Evolutionary conservation across 1,140 invertebrate genomes (phyloP).

Genomic region (Drosophila novamexicana): DNA sequence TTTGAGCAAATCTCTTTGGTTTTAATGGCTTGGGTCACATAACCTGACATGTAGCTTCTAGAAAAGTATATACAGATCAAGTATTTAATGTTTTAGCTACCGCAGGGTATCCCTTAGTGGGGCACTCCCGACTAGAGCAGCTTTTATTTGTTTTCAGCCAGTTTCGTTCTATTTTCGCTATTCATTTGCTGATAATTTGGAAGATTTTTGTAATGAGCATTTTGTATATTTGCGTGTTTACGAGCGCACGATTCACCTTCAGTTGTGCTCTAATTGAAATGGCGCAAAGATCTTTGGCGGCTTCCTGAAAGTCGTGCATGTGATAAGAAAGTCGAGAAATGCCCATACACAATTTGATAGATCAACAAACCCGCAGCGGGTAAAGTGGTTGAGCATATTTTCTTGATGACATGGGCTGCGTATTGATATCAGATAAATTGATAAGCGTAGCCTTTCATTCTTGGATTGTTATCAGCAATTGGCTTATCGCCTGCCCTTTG

Average conservation of each 20-base stretch:
- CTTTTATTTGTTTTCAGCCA: not conserved
- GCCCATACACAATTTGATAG: not conserved
- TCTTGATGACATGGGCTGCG: not conserved
- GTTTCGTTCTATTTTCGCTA: slow-evolving; percentile 9
- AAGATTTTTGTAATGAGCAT: slow-evolving; percentile 62
- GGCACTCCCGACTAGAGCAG: no score
- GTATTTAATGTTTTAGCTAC: no score
- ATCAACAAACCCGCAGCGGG: not conserved
- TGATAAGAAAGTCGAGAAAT: not conserved
- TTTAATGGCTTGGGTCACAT: no score
- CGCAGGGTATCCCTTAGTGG: no score
- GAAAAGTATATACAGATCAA: no score
- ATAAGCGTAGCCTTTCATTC: slow-evolving; percentile 1
- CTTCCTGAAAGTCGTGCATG: not conserved
- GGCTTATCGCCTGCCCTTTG: not conserved
- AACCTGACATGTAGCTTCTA: no score
- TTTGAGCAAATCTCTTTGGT: no score
- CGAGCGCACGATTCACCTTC: not conserved
- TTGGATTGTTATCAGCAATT: not conserved
- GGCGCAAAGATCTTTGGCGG: not conserved
- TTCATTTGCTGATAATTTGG: slow-evolving; percentile 50
- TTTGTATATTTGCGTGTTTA: not conserved
- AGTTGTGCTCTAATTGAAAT: slow-evolving; percentile 18
- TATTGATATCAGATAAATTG: slow-evolving; percentile 2
- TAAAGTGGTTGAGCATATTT: not conserved